A percentile compares a stretch with the other conserved stretches of the same genome.
These are phyloP conservation scores for Oophaga pumilio DNA, from an alignment of 2,113 vertebrate genomes.

Conservation along the genomic window DNA sequence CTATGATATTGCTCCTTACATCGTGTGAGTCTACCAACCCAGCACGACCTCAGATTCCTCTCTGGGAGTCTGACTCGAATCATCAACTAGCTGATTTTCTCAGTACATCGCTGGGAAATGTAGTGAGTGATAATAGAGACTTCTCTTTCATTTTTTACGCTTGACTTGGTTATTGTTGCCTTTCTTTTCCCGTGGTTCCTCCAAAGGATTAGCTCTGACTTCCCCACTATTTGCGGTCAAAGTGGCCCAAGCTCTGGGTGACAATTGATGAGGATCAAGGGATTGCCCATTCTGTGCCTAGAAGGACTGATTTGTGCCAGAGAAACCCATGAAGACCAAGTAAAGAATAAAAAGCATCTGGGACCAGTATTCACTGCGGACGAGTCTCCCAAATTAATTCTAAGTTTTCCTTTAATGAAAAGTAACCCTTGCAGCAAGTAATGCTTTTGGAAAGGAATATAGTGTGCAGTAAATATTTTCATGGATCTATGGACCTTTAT, in stretches of 20 bases:
- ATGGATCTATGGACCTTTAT: not conserved
- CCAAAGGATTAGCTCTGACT: conserved; percentile 99
- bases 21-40: conserved; percentile 99
- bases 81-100: conserved; percentile 96
- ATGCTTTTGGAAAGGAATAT: conserved; percentile 82
- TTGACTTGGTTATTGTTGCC: conserved; percentile 99
- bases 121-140: conserved; percentile 99
- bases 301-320: conserved; percentile 84
- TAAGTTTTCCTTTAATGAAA: conserved; percentile 81
- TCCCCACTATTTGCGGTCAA: conserved; percentile 94
- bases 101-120: conserved; percentile 98
- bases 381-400: conserved; percentile 79
- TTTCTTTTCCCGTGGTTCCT: conserved; percentile 98
- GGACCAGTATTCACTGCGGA: conserved; percentile 83
- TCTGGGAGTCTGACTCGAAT: conserved; percentile 97
- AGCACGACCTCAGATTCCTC: conserved; percentile 94
- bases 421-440: conserved; percentile 84
- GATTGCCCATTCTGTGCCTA: conserved; percentile 88
- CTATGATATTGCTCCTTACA: conserved; percentile 90
- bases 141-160: conserved; percentile 99
- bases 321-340: conserved; percentile 87
- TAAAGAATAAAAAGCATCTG: conserved; percentile 80
- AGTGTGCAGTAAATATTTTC: conserved; percentile 62
- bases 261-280: conserved; percentile 98
- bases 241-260: conserved; percentile 93